Evolutionary conservation across 2,113 vertebrate species (phyloP).

Genomic region (Microtus pennsylvanicus): DNA sequence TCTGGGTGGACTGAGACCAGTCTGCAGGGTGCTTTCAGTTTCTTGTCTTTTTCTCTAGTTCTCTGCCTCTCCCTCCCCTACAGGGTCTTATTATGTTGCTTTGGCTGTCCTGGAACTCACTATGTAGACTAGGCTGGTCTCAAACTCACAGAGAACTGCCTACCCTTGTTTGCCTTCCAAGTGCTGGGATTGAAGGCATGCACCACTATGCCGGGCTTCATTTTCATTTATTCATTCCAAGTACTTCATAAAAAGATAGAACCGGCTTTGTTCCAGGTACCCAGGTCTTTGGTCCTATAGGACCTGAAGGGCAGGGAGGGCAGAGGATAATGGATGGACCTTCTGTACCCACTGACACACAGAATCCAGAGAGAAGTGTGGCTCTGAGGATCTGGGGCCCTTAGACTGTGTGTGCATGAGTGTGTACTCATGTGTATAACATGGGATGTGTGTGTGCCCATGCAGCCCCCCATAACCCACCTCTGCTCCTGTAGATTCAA

Average conservation of each 20-base stretch:
- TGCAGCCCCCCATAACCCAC: background rate
- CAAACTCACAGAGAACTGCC: background rate
- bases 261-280: background rate
- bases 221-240: conserved; percentile 16
- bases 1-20: background rate
- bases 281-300: rapidly evolving
- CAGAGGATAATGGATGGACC: background rate
- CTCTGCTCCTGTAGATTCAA: background rate
- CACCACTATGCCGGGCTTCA: background rate
- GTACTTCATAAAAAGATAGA: background rate
- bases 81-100: background rate
- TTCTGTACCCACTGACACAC: background rate
- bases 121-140: background rate
- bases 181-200: background rate
- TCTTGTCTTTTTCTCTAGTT: background rate
- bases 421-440: background rate
- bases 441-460: background rate
- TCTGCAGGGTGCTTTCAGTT: background rate
- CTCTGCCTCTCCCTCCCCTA: background rate
- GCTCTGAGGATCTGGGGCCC: background rate
- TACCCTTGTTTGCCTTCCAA: background rate
- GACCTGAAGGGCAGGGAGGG: background rate
- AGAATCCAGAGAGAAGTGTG: background rate
- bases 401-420: background rate
- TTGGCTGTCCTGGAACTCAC: background rate